phyloP scores from a whole-genome alignment of 2,113 vertebrate genomes.

The Sorex araneus region DNA sequence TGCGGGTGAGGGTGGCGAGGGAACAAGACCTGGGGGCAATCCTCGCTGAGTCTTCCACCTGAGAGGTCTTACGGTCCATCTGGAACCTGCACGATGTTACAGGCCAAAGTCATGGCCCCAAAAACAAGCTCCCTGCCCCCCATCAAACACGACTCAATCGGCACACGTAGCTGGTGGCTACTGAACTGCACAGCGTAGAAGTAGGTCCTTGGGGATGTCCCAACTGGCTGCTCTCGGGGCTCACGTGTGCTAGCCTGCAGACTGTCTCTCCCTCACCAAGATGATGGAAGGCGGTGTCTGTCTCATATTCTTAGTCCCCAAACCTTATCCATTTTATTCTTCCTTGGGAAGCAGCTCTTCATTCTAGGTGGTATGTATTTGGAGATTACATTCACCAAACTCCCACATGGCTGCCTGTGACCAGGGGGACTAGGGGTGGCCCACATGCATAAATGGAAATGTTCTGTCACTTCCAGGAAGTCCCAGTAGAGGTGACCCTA shows the following conservation, averaged over 20 bases:
- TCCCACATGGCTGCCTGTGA: neutral
- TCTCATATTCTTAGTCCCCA: neutral
- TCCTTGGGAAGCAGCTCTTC: neutral
- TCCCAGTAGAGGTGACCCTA: neutral
- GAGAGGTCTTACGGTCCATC: no score
- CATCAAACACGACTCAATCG: no score
- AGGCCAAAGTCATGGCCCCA: no score
- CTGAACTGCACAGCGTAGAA: fast-evolving
- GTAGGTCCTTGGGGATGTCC: no score
- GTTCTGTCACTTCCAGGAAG: neutral
- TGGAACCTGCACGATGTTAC: no score
- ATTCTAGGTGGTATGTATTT: neutral
- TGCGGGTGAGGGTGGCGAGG: no score
- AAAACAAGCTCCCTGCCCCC: no score
- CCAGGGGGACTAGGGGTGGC: no score
- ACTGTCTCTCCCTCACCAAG: neutral
- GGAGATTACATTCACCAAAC: neutral
- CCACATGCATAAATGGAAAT: no score
- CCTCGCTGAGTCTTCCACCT: no score
- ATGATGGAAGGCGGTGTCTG: neutral
- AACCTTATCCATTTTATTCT: neutral
- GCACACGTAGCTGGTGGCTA: neutral
- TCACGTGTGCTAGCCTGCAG: no score
- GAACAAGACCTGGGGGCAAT: no score
- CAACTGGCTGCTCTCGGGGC: neutral